A percentile compares a stretch with the other conserved stretches of the same genome.
These are phyloP conservation scores for Loris lydekkerianus DNA, from an alignment of 2,797 vertebrate genomes.

Conservation along the genomic window DNA sequence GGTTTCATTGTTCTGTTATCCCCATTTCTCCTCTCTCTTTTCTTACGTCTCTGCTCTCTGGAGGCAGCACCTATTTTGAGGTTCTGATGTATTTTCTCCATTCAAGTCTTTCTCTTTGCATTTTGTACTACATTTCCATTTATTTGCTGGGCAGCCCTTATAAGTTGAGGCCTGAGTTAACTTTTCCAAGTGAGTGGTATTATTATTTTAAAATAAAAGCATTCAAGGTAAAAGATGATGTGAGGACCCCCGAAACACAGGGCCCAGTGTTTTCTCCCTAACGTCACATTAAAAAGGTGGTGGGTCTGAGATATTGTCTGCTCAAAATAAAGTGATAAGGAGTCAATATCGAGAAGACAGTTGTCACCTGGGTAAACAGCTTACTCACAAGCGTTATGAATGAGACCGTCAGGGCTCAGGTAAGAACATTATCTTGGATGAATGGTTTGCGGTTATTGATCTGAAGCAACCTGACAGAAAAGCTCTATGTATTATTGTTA, in stretches of 20 bases:
- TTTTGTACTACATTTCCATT: neutral
- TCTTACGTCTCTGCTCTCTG: neutral
- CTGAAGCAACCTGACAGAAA: slow-evolving; percentile 50
- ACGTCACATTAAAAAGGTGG: neutral
- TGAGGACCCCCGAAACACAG: neutral
- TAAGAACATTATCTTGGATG: slow-evolving; percentile 62
- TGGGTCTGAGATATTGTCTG: neutral
- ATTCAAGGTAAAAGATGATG: neutral
- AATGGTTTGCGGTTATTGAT: slow-evolving; percentile 75
- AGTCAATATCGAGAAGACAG: neutral
- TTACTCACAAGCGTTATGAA: neutral
- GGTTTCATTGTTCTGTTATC: neutral
- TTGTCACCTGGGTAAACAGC: neutral
- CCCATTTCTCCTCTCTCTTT: neutral
- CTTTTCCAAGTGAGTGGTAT: neutral
- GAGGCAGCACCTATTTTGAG: neutral
- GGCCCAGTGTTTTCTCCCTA: neutral
- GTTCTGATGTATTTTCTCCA: neutral
- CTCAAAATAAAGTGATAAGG: neutral
- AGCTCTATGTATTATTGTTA: slow-evolving; percentile 36
- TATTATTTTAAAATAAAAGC: neutral
- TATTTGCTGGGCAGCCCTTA: neutral
- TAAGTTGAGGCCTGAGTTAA: neutral
- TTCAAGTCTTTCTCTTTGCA: neutral
- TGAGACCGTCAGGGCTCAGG: slow-evolving; percentile 45